Percentiles rank a stretch among this genome's conserved stretches.
Conservation (phyloP, 1,140 invertebrate genomes). For the Sitophilus oryzae region DNA sequence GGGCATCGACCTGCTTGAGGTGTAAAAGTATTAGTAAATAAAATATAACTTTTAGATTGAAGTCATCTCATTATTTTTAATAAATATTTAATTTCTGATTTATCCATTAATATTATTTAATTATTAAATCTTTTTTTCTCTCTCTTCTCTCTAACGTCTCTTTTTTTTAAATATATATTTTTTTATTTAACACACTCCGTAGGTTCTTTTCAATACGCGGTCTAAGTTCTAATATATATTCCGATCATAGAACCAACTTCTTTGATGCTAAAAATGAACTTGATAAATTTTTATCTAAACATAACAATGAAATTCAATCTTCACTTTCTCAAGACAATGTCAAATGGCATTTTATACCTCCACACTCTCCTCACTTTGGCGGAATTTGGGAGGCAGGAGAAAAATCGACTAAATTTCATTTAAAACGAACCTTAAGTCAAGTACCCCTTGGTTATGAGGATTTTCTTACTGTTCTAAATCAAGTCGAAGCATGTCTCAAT, state of each 20-base stretch:
- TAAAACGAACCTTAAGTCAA: slow-evolving; percentile 25
- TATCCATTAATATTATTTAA: too few species aligned
- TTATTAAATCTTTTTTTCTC: too few species aligned
- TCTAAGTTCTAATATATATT: slow-evolving; percentile 27
- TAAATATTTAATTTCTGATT: too few species aligned
- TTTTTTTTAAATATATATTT: too few species aligned
- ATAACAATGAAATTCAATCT: not conserved
- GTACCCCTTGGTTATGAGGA: slow-evolving; percentile 28
- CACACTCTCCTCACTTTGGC: slow-evolving; percentile 44
- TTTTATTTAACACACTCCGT: too few species aligned
- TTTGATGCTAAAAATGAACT: slow-evolving; percentile 23
- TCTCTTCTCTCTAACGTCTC: too few species aligned
- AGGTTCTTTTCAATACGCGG: too few species aligned
- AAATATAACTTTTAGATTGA: too few species aligned
- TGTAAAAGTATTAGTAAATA: too few species aligned
- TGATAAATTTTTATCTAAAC: slow-evolving; percentile 41
- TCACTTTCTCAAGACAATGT: not conserved
- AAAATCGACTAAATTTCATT: slow-evolving; percentile 41
- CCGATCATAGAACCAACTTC: slow-evolving; percentile 39
- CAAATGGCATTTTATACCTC: slow-evolving; percentile 19
- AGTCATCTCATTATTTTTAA: too few species aligned
- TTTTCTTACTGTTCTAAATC: slow-evolving; percentile 16
- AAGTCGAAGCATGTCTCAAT: slow-evolving; percentile 27
- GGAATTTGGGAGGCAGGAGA: slow-evolving; percentile 44
- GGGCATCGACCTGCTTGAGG: too few species aligned